Evolutionary conservation across 1,140 invertebrate genomes (phyloP).

Genomic region (Rhagoletis zephyria): DNA sequence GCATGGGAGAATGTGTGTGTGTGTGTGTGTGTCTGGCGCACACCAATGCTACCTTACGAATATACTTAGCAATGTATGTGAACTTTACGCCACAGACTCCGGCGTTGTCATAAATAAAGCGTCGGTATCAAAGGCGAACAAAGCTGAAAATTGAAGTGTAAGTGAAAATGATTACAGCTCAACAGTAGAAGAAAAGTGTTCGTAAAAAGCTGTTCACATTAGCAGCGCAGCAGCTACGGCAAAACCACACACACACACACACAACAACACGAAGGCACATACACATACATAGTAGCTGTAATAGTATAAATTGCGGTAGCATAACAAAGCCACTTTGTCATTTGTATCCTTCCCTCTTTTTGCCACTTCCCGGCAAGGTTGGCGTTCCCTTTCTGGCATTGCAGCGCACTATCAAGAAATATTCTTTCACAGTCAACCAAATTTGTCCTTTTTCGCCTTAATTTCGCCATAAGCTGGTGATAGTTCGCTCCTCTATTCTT

Average conservation of each 20-base stretch:
- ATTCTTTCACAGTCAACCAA: not conserved
- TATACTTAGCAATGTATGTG: not conserved
- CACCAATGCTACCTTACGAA: not conserved
- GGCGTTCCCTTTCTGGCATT: no score
- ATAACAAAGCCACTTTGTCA: conserved; percentile 34
- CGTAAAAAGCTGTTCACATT: not conserved
- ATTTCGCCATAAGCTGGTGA: not conserved
- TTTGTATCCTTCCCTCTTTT: not conserved
- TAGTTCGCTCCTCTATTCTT: not conserved
- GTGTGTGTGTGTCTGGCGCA: not conserved
- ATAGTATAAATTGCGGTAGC: not conserved
- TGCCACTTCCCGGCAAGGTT: not conserved
- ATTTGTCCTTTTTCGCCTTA: conserved; percentile 18
- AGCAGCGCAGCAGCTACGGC: not conserved
- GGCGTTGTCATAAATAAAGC: conserved; percentile 22
- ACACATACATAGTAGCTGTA: not conserved
- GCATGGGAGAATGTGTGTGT: not conserved
- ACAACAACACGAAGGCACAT: not conserved
- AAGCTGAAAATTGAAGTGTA: conserved; percentile 29
- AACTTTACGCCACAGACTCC: not conserved
- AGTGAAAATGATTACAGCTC: conserved; percentile 40
- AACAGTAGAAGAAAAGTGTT: not conserved
- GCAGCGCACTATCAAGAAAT: not conserved
- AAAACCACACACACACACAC: no score
- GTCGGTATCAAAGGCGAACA: conserved; percentile 26